Conservation (phyloP, 2,113 vertebrate species). For the Numida meleagris region DNA sequence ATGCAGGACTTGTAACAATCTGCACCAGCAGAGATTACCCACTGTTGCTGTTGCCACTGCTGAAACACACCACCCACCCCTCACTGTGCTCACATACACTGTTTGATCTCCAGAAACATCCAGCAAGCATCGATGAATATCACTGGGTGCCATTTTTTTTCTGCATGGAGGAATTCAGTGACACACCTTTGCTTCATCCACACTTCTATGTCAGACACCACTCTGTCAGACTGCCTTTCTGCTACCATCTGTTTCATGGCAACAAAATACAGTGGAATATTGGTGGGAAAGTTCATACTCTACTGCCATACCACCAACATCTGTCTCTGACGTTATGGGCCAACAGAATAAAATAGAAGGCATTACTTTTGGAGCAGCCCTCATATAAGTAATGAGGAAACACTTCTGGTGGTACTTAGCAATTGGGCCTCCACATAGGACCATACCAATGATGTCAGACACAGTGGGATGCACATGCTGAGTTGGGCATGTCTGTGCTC, state of each 20-base stretch:
- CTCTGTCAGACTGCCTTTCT: too few relatives aligned
- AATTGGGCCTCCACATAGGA: not conserved
- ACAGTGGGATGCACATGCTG: not conserved
- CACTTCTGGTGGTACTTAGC: not conserved
- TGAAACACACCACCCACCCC: too few relatives aligned
- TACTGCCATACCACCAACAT: not conserved
- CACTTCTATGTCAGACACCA: too few relatives aligned
- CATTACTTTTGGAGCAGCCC: not conserved
- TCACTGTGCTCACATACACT: too few relatives aligned
- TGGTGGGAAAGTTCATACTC: not conserved
- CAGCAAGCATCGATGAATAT: too few relatives aligned
- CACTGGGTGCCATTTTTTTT: too few relatives aligned
- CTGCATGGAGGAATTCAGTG: too few relatives aligned
- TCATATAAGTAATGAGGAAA: not conserved
- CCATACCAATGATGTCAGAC: not conserved
- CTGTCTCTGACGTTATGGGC: not conserved
- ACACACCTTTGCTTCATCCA: too few relatives aligned
- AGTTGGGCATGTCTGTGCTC: accelerated
- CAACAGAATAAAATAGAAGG: not conserved
- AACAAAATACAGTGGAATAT: not conserved
- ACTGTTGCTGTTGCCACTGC: too few relatives aligned
- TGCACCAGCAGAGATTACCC: too few relatives aligned
- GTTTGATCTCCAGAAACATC: too few relatives aligned
- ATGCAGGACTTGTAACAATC: not conserved
- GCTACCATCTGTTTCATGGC: not conserved